Evolutionary conservation across 2,888 invertebrate genomes (phyloP), one percentile per base, ranked within the genome.

Genomic region (Platerodrilus igneus): DNA sequence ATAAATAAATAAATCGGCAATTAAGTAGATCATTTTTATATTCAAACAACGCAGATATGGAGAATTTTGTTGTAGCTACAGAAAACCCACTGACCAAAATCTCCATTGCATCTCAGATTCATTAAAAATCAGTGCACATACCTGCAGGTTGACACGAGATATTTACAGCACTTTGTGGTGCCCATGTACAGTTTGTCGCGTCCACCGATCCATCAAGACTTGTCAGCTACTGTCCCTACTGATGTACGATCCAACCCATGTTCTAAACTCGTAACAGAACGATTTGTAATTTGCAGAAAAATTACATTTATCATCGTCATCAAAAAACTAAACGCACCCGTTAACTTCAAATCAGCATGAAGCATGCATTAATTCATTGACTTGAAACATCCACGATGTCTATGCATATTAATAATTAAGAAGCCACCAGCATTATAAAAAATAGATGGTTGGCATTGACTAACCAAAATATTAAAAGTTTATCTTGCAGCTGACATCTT

Each of bases 141-240:
- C 34, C 27, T 29, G 26, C 22, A 26, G 33, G 31, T 20, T 38
- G 46, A 46, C 42, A 36, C 42, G 25, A 29, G 42, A 32, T 36
- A 36, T 46, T 42, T 42, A 42, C 42, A 43, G 42, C 42, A 33
- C 41, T 39, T 29, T 50, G 52, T 37, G 44, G 52, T 56, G 57
- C 52, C 54, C 56, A 54, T 55, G 55, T 59, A 55, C 49, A 56
- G 55, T 37, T 50, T 51, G 52, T 50, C 52, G 42, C 48, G 47
- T 37, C 50, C 51, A 41, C 43, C 42, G 53, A 59, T 59, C 52
- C 56, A 58, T 58, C 59, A 59, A 54, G 51, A 52, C 55, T 49
- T 58, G 57, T 57, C 58, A 58, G 52, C 57, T 53, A 49, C 55
- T 47, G 52, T 49, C 52, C 50, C 48, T 46, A 45, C 38, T 56